Conservation (phyloP, 2,797 vertebrate genomes). For the Urophycis tenuis region DNA sequence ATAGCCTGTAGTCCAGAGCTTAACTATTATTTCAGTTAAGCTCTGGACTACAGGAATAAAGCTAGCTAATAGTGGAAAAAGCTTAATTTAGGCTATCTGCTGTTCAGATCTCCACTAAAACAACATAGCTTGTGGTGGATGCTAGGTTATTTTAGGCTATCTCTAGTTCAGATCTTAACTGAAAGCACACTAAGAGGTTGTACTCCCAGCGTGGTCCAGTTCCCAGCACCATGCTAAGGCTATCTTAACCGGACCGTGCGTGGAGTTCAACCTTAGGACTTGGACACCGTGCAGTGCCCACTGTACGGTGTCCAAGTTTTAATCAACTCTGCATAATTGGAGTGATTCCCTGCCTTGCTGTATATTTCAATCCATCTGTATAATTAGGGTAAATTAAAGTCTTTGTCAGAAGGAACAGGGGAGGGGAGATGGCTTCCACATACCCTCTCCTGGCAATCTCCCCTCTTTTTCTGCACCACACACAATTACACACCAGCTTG, state of each 20-base stretch:
- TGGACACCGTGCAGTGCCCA: slow-evolving; percentile 35
- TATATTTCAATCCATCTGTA: slow-evolving; percentile 69
- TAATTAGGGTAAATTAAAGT: slow-evolving; percentile 65
- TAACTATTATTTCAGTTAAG: neutral
- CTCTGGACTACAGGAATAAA: neutral
- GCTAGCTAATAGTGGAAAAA: neutral
- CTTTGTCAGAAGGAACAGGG: slow-evolving; percentile 55
- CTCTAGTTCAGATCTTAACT: neutral
- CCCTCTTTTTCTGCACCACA: slow-evolving; percentile 37
- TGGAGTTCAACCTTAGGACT: slow-evolving; percentile 3
- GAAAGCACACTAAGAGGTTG: slow-evolving; percentile 2
- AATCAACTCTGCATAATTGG: slow-evolving; percentile 71
- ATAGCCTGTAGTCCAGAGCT: neutral
- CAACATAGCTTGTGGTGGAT: neutral
- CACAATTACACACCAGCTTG: slow-evolving; percentile 60
- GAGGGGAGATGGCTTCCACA: slow-evolving; percentile 39
- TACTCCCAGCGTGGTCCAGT: slow-evolving; percentile 27
- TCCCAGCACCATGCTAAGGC: neutral
- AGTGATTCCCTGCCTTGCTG: slow-evolving; percentile 66
- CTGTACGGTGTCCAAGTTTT: slow-evolving; percentile 60
- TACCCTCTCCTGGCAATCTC: slow-evolving; percentile 31
- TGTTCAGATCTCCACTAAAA: neutral
- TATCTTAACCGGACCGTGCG: neutral
- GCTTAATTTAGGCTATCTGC: neutral
- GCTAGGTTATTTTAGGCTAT: neutral